Conservation (phyloP, 2,113 vertebrate species). For the Nerophis ophidion region DNA sequence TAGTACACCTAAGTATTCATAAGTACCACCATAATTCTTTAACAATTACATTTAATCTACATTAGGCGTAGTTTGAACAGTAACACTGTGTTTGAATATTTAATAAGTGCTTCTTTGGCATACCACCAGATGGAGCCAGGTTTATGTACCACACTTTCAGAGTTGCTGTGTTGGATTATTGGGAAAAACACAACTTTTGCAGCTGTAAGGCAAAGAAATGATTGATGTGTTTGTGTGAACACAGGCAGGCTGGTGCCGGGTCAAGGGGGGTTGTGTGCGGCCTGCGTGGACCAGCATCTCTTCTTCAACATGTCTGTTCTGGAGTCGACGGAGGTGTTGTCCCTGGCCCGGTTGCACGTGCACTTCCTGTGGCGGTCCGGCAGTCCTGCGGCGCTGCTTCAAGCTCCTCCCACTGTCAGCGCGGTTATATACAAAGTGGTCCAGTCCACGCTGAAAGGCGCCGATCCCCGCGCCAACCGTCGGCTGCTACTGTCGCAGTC, state of each 20-base stretch:
- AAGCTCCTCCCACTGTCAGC: slow-evolving; percentile 45
- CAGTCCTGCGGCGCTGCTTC: slow-evolving; percentile 7
- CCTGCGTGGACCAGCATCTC: slow-evolving; percentile 76
- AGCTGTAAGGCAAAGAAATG: neutral
- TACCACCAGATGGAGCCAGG: no score
- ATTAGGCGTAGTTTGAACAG: no score
- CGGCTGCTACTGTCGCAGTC: slow-evolving; percentile 71
- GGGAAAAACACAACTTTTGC: neutral
- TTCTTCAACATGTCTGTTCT: slow-evolving; percentile 85
- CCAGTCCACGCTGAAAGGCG: slow-evolving; percentile 47
- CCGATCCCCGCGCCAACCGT: slow-evolving; percentile 26
- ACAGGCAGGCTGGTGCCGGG: slow-evolving; percentile 45
- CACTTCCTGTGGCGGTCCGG: slow-evolving; percentile 67
- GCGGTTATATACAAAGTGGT: slow-evolving; percentile 69
- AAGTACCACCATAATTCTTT: no score
- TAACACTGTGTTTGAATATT: no score
- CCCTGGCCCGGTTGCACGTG: slow-evolving; percentile 80
- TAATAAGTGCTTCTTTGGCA: no score
- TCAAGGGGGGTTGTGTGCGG: slow-evolving; percentile 38
- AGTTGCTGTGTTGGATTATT: no score
- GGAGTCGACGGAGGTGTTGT: slow-evolving; percentile 76
- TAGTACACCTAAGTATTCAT: no score
- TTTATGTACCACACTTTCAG: no score
- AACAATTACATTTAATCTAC: no score
- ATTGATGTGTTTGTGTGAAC: neutral